phyloP scores from a whole-genome alignment of 2,888 invertebrate genomes.

The Heliconius aoede region DNA sequence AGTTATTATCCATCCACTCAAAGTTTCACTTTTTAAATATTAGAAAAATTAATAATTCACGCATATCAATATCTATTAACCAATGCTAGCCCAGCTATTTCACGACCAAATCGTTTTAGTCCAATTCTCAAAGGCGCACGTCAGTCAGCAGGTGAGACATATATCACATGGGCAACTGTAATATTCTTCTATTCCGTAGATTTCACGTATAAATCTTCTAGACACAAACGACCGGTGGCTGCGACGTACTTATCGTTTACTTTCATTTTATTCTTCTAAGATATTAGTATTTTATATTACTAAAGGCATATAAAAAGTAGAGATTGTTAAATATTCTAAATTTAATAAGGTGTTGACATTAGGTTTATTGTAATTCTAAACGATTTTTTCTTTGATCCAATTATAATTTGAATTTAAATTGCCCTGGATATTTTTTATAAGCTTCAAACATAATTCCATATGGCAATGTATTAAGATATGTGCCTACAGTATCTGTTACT shows the following conservation, averaged over 20 bases:
- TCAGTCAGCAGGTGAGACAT: constrained; percentile 58
- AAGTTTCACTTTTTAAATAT: background rate
- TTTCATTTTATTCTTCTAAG: constrained; percentile 48
- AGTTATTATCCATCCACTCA: too few species aligned
- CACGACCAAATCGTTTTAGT: constrained; percentile 24
- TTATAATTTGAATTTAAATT: background rate
- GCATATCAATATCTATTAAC: background rate
- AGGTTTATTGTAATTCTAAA: background rate
- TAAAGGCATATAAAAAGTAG: constrained; percentile 24
- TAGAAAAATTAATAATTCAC: background rate
- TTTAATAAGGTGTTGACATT: background rate
- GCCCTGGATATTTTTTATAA: too few species aligned
- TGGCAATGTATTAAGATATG: too few species aligned
- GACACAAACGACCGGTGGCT: constrained; percentile 53
- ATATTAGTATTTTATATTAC: constrained; percentile 40
- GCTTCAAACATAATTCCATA: too few species aligned
- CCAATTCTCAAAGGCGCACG: constrained; percentile 44
- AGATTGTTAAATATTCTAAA: background rate
- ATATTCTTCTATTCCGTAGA: constrained; percentile 62
- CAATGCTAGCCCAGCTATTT: background rate
- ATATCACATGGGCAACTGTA: constrained; percentile 56
- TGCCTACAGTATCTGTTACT: too few species aligned
- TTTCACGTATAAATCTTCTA: constrained; percentile 61
- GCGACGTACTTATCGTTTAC: constrained; percentile 48
- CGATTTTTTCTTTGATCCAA: too few species aligned